These are phyloP conservation scores for Brachypteracias leptosomus DNA, from an alignment of 2,113 vertebrate species.

Conservation along the genomic window DNA sequence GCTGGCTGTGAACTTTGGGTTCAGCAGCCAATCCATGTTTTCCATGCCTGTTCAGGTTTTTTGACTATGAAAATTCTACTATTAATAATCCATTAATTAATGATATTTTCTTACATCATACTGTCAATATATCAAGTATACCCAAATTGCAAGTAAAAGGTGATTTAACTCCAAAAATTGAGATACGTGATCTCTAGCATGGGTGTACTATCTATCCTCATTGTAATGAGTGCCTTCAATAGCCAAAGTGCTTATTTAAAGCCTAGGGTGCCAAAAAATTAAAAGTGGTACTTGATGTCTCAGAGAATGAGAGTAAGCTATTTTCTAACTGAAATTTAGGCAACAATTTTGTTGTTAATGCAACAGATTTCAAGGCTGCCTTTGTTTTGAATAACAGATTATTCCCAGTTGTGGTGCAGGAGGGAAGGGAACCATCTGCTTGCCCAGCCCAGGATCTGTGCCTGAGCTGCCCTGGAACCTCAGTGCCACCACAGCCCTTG, in stretches of 20 bases:
- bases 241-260: background rate
- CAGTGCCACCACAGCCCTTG: background rate
- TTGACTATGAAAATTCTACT: background rate
- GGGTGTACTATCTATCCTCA: background rate
- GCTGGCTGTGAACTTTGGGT: background rate
- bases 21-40: background rate
- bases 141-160: background rate
- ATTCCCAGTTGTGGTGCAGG: background rate
- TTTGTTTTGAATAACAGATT: background rate
- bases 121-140: background rate
- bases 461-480: background rate
- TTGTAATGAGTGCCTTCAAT: background rate
- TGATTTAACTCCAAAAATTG: background rate
- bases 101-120: background rate
- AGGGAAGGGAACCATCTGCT: background rate
- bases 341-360: background rate
- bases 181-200: background rate
- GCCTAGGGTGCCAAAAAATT: background rate
- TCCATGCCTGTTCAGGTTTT: background rate
- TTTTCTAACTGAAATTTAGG: background rate
- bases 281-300: background rate
- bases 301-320: background rate
- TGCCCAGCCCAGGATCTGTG: background rate
- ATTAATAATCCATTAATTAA: background rate
- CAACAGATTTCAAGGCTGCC: background rate